phyloP scores from a whole-genome alignment of 2,797 vertebrate species.

The Sciaenops ocellatus region DNA sequence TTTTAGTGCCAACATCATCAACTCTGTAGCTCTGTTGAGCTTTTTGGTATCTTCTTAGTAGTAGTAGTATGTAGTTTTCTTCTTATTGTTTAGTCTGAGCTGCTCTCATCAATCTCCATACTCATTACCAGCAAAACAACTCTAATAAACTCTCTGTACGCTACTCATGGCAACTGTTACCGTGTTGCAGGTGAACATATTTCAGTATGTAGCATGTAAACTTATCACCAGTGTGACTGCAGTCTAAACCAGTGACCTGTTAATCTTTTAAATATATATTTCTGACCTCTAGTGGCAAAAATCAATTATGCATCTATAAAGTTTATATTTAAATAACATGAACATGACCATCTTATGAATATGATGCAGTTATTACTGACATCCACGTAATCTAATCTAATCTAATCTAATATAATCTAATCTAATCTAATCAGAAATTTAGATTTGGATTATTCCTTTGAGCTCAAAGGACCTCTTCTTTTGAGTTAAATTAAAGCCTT shows the following conservation, averaged over 20 bases:
- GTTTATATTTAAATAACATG: background rate
- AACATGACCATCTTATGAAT: background rate
- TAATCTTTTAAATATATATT: background rate
- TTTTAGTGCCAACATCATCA: background rate
- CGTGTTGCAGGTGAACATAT: background rate
- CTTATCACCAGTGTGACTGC: background rate
- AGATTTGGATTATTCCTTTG: too few relatives aligned
- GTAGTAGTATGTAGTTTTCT: too few relatives aligned
- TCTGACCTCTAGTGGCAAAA: slow-evolving; percentile 8
- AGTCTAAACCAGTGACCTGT: background rate
- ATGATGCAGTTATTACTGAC: background rate
- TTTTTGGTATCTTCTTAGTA: slow-evolving; percentile 11
- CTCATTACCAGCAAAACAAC: background rate
- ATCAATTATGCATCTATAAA: background rate
- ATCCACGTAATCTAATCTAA: background rate
- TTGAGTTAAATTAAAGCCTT: slow-evolving; percentile 6
- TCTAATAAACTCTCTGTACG: background rate
- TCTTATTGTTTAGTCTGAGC: background rate
- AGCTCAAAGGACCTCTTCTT: background rate
- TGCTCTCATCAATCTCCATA: background rate
- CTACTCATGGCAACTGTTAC: background rate
- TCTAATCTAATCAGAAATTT: too few relatives aligned
- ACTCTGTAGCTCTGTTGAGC: background rate
- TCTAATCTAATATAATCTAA: too few relatives aligned
- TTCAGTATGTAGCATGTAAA: background rate